Percentiles rank a stretch among this genome's conserved stretches.
Conservation (phyloP, 2,888 invertebrate species). For the Caenorhabditis drosophilae region DNA sequence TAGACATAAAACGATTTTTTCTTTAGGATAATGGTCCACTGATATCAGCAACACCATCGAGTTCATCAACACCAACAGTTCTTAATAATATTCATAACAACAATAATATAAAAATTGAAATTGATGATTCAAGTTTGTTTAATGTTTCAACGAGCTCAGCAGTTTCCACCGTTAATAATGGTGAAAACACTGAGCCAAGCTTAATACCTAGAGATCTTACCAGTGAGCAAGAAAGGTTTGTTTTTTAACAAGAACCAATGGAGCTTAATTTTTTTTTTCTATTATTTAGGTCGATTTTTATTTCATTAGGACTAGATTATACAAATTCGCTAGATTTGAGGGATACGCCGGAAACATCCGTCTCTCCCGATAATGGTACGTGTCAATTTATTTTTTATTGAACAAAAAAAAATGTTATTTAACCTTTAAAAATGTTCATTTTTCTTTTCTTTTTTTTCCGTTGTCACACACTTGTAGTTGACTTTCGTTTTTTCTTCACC, state of each 20-base stretch:
- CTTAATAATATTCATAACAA: slow-evolving; percentile 22
- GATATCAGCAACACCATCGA: slow-evolving; percentile 10
- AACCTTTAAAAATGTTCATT: neutral
- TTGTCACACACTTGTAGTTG: neutral
- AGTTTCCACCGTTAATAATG: slow-evolving; percentile 2
- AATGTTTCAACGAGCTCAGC: neutral
- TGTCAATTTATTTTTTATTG: slow-evolving; percentile 4
- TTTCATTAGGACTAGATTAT: slow-evolving; percentile 53
- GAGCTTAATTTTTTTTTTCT: no score
- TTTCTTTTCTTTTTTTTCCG: slow-evolving; percentile 4
- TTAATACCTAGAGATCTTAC: slow-evolving; percentile 40
- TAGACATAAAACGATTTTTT: neutral
- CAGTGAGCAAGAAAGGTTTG: slow-evolving; percentile 41
- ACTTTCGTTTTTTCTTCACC: slow-evolving; percentile 1
- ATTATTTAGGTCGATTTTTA: slow-evolving; percentile 42
- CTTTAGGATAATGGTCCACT: slow-evolving; percentile 16
- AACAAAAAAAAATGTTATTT: neutral
- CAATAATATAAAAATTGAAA: slow-evolving; percentile 23
- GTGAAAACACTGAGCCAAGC: slow-evolving; percentile 10
- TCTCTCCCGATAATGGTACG: slow-evolving; percentile 46
- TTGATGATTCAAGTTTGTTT: slow-evolving; percentile 22
- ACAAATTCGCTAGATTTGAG: slow-evolving; percentile 32
- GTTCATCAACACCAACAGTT: neutral
- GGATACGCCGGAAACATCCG: slow-evolving; percentile 23
- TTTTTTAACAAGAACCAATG: neutral